Evolutionary conservation across 2,797 vertebrate species (phyloP), one percentile per base, ranked within the genome.

Genomic region (Neosalanx taihuensis): DNA sequence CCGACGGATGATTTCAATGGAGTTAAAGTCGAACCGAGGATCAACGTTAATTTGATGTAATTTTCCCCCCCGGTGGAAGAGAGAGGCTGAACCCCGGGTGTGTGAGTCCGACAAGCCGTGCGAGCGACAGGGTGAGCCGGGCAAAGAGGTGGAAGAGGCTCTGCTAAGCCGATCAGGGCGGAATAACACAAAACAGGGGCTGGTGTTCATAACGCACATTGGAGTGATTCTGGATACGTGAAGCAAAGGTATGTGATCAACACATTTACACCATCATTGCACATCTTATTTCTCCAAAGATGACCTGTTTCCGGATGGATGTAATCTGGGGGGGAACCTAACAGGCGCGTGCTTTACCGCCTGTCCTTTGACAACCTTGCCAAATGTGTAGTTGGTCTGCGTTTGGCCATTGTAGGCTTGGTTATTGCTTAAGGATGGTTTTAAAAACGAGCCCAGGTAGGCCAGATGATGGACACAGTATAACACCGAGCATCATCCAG

Each of bases 151-250:
- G 77, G 67, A 82, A 70, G 80, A 70, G 80, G 86, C 84, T 78
- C 71, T 77, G 82, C 74, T 79, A 93, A 93, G 86, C 91, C 88
- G 91, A 92, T 94, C 91, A 92, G 84, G 87, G 90, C 87, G 90
- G 87, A 84, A 83, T 79, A 74, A 85, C 78, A 75, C 76, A 75
- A 80, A 75, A 61, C 82, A 68, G 74, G 73, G 81, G 84, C 86
- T 76, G 77, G 84, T 77, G 70, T 53, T 62, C 81, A 80, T 76
- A 62, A 62, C 75, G 82, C 85, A 87, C 79, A 87, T 86, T 72
- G 71, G 77, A 62, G 82, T 88, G 86, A 90, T 79, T 82, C 83
- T 76, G 83, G 68, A 79, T 72, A 64, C 73, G 58, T 76, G 73
- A 77, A 84, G 78, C 46, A 74, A 74, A 93, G 91, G 92, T 92